Base-by-base conservation (phyloP, 2,797 vertebrate genomes). In the Argyrosomus regius region DNA sequence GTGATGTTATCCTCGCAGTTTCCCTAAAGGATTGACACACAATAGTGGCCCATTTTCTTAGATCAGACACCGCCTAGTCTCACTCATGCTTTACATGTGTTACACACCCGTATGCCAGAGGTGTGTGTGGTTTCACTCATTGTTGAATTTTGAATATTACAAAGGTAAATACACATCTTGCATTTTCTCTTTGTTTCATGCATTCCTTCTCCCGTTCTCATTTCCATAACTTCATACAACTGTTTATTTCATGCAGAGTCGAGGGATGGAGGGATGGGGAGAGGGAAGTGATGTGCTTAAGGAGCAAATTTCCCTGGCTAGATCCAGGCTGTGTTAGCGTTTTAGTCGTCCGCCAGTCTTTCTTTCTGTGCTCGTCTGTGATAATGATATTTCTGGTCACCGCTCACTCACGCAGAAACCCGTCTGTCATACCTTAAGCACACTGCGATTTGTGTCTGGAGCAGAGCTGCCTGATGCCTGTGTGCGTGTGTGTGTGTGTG, bases 21-120 rank as follows among this genome's bases (percentile, higher is more conserved):
- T 86, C 88, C 77, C 85, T 54, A 14, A 85, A 83, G 87, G 73
- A 78, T 74, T 84, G 83, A 84, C 86, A 81, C 71, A 81, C 79
- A 78, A 71, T 62, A 77, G 72, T 81, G 85, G 52, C 84, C 81
- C 85, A 81, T 86, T 88, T 92, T 84, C 66, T 26, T 28, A 56
- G 73, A 82, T 86, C 77, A 83, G 70, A 77, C 64, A 4, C 48
- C 3, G 4, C 46, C 54, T 64, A 16, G 72, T 46, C 72, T 81
- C 43, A 9, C 28, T 48, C 59, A 4, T 65, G 56, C 71, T 83
- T 72, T 48, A 87, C 58, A 70, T 59, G 45, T 48, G 24, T 45
- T n/a, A 45, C 63, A 78, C 64, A 58, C 48, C 49, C 31, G 53
- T 60, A 35, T 41, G 26, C 24, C n/a, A 43, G 71, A 81, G 12